These are phyloP conservation scores for Podargus strigoides DNA, from an alignment of 2,797 vertebrate species.

Conservation along the genomic window DNA sequence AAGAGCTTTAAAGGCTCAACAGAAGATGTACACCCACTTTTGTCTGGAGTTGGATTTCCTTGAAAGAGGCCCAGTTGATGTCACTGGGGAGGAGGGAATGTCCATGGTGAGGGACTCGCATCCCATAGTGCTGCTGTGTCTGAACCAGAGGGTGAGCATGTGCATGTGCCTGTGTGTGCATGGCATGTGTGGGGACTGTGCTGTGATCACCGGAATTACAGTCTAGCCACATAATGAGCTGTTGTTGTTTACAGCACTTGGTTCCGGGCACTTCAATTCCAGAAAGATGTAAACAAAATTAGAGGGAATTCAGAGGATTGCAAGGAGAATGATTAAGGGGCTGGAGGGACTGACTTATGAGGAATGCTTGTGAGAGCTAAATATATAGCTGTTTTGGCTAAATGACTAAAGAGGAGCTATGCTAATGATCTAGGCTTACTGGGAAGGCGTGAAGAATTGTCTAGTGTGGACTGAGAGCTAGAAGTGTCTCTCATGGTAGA, in stretches of 20 bases:
- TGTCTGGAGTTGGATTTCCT: background rate
- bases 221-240: slow-evolving; percentile 67
- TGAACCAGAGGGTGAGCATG: background rate
- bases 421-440: slow-evolving; percentile 46
- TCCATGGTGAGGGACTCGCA: rapidly evolving
- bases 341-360: slow-evolving; percentile 64
- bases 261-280: slow-evolving; percentile 69
- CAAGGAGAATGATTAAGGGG: slow-evolving; percentile 68
- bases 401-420: slow-evolving; percentile 56
- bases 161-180: background rate
- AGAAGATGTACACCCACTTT: background rate
- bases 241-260: slow-evolving; percentile 58
- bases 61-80: background rate
- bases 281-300: slow-evolving; percentile 72
- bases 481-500: background rate
- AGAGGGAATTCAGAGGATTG: slow-evolving; percentile 69
- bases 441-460: slow-evolving; percentile 23
- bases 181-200: background rate
- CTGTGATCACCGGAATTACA: slow-evolving; percentile 43
- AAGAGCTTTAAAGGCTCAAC: background rate
- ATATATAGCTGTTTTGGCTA: slow-evolving; percentile 58
- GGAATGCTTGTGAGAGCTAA: slow-evolving; percentile 56
- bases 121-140: rapidly evolving
- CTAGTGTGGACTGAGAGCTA: background rate
- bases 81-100: background rate